These are phyloP conservation scores for Cossypha heuglini DNA, from an alignment of 2,797 vertebrate species.

Conservation along the genomic window DNA sequence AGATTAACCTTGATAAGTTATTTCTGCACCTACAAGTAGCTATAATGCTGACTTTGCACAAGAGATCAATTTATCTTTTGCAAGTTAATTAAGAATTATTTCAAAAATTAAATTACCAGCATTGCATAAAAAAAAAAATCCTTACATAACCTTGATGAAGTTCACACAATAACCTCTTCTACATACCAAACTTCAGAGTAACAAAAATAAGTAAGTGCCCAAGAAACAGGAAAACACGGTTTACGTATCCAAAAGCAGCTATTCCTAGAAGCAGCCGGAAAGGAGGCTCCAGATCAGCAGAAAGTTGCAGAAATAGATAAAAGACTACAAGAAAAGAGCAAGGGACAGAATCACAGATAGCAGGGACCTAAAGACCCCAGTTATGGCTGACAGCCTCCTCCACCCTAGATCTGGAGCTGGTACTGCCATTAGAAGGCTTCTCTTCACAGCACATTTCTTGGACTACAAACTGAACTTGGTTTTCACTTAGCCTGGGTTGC, in stretches of 20 bases:
- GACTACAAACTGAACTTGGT: background rate
- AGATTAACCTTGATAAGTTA: background rate
- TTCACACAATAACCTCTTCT: background rate
- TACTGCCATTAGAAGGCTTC: background rate
- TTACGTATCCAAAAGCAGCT: background rate
- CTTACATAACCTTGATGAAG: background rate
- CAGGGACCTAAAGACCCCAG: background rate
- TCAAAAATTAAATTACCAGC: background rate
- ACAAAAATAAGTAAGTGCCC: background rate
- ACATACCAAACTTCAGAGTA: background rate
- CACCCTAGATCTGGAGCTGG: background rate
- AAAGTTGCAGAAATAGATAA: background rate
- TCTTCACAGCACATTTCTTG: background rate
- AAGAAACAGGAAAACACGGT: background rate
- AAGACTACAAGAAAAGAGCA: background rate
- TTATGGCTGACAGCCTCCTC: background rate
- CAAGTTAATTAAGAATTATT: background rate
- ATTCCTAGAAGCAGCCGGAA: background rate
- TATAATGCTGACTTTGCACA: background rate
- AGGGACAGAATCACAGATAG: background rate
- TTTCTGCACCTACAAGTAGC: background rate
- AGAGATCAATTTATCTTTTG: rapidly evolving
- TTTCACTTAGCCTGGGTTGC: background rate
- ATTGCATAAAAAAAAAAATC: background rate
- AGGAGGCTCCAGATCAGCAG: background rate